A percentile compares a stretch with the other conserved stretches of the same genome.
These are phyloP conservation scores for Corythornis cristatus DNA, from an alignment of 2,113 vertebrate genomes.

Conservation along the genomic window DNA sequence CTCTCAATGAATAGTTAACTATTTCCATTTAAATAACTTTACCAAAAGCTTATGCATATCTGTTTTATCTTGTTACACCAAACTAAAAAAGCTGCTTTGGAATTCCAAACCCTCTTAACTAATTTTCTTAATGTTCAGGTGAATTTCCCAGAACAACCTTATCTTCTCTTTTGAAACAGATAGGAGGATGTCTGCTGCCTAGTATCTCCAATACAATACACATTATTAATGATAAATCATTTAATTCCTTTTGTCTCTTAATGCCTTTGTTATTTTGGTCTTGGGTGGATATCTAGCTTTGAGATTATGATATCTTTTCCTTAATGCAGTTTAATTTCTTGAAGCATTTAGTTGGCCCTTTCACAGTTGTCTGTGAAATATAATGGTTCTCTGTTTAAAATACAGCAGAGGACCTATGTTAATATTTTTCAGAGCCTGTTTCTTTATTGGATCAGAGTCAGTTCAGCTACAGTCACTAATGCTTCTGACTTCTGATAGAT, in stretches of 20 bases:
- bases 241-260: slow-evolving; percentile 35
- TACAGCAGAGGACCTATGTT: not conserved
- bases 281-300: not conserved
- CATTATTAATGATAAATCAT: slow-evolving; percentile 18
- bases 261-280: slow-evolving; percentile 12
- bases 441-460: not conserved
- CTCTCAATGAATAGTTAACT: slow-evolving; percentile 5
- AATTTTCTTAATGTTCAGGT: slow-evolving; percentile 31
- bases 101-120: slow-evolving; percentile 32
- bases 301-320: slow-evolving; percentile 6
- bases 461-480: not conserved
- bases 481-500: not conserved
- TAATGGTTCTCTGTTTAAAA: not conserved
- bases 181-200: slow-evolving; percentile 12
- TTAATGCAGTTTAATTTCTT: slow-evolving; percentile 23
- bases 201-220: not conserved
- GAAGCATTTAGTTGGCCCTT: not conserved
- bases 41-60: slow-evolving; percentile 32
- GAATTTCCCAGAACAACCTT: slow-evolving; percentile 45
- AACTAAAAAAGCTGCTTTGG: not conserved
- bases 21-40: slow-evolving; percentile 22
- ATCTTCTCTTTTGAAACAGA: slow-evolving; percentile 13
- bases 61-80: slow-evolving; percentile 32
- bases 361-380: not conserved
- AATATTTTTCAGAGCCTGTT: not conserved